A percentile compares a stretch with the other conserved stretches of the same genome.
phyloP scores from a whole-genome alignment of 2,113 vertebrate species.

The Chauna torquata region DNA sequence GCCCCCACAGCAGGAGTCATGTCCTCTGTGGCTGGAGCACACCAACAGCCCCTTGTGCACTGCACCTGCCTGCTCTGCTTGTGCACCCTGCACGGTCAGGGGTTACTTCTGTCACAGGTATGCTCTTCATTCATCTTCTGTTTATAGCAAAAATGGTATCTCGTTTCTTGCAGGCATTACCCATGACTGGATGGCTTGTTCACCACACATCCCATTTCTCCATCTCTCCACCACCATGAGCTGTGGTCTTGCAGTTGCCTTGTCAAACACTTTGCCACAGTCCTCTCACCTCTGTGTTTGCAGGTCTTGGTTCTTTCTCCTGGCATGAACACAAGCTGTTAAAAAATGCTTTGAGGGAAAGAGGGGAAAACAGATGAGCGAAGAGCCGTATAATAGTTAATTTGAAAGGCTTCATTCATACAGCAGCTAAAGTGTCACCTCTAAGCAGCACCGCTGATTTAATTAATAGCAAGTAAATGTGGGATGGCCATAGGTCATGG shows the following conservation, averaged over 20 bases:
- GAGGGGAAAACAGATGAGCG: neutral
- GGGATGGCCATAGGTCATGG: neutral
- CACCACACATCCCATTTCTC: neutral
- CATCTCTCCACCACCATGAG: neutral
- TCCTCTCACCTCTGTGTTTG: neutral
- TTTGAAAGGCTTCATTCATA: neutral
- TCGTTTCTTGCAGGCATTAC: neutral
- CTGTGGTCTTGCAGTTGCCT: neutral
- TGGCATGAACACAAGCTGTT: neutral
- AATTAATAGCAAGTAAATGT: neutral
- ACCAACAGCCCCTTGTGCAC: neutral
- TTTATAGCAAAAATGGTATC: neutral
- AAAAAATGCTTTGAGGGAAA: accelerated
- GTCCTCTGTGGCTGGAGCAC: neutral
- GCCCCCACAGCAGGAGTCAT: neutral
- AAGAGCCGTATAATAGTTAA: neutral
- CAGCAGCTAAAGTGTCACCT: neutral
- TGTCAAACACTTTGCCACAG: neutral
- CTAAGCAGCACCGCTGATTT: neutral
- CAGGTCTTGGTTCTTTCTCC: neutral
- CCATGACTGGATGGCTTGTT: neutral
- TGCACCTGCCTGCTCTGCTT: neutral
- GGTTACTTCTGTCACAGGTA: neutral
- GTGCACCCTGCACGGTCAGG: accelerated
- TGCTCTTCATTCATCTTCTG: too few relatives aligned